Percentiles rank a stretch among this genome's conserved stretches.
phyloP scores from a whole-genome alignment of 2,113 vertebrate genomes.

The Plecotus auritus region DNA sequence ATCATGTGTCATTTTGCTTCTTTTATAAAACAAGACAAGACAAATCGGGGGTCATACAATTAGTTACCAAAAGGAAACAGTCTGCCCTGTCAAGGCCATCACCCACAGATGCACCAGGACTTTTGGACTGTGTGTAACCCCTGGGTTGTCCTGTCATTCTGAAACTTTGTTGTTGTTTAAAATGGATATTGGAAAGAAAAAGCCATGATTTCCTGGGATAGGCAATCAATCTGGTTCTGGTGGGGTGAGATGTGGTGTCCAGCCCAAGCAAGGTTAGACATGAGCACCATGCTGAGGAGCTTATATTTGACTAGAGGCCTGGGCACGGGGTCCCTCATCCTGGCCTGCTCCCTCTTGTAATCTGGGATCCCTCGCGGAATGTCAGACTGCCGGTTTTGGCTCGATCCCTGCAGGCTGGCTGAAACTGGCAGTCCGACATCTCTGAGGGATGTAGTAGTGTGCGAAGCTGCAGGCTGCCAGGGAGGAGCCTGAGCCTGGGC shows the following conservation, averaged over 20 bases:
- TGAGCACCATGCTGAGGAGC: accelerated
- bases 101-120: background rate
- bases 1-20: background rate
- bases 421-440: too few relatives aligned
- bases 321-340: too few relatives aligned
- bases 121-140: background rate
- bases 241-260: background rate
- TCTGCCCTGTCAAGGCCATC: background rate
- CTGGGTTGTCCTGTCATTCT: background rate
- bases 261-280: background rate
- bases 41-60: background rate
- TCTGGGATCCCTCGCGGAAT: too few relatives aligned
- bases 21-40: background rate
- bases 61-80: background rate
- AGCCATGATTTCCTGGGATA: background rate
- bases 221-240: background rate
- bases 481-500: too few relatives aligned
- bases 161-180: background rate
- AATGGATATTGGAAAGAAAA: background rate
- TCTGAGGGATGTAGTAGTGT: too few relatives aligned
- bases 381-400: too few relatives aligned
- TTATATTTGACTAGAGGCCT: background rate
- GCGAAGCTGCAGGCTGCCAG: too few relatives aligned
- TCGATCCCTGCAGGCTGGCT: too few relatives aligned
- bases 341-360: too few relatives aligned